Evolutionary conservation across 2,113 vertebrate species (phyloP).

Genomic region (Ceyx margarethae): DNA sequence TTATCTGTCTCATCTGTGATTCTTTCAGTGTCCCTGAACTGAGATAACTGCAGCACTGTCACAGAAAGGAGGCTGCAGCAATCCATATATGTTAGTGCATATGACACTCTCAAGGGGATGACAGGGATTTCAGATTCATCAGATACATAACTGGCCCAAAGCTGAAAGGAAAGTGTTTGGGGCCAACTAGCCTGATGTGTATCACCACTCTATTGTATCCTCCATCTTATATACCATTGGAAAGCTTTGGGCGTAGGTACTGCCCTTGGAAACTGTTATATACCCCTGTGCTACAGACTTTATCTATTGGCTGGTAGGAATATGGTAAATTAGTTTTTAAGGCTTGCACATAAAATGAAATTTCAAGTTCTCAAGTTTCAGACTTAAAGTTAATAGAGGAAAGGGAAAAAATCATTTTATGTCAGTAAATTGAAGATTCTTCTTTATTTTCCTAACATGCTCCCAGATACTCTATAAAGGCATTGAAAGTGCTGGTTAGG

Average conservation of each 20-base stretch:
- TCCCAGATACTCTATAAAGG: background rate
- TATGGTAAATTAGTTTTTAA: slow-evolving; percentile 22
- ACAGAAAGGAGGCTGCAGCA: slow-evolving; percentile 11
- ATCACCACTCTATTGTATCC: slow-evolving; percentile 23
- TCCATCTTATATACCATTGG: background rate
- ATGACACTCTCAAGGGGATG: background rate
- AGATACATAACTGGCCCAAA: background rate
- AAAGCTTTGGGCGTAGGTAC: slow-evolving; percentile 11
- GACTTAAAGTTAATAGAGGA: background rate
- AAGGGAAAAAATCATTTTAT: background rate
- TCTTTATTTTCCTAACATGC: slow-evolving; percentile 41
- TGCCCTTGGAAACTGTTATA: slow-evolving; percentile 4
- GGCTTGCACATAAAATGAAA: slow-evolving; percentile 1
- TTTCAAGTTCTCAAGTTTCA: slow-evolving; percentile 15
- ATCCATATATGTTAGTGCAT: background rate
- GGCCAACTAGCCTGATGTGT: slow-evolving; percentile 28
- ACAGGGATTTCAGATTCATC: slow-evolving; percentile 37
- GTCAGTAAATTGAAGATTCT: slow-evolving; percentile 32
- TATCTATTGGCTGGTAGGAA: slow-evolving; percentile 1
- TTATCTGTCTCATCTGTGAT: slow-evolving; percentile 44
- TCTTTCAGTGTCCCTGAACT: slow-evolving; percentile 26
- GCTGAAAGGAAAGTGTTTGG: background rate
- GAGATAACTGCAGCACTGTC: slow-evolving; percentile 25
- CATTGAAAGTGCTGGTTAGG: slow-evolving; percentile 4
- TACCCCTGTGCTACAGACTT: background rate